These are phyloP conservation scores for Microtus ochrogaster DNA, from an alignment of 2,113 vertebrate species.

Conservation along the genomic window DNA sequence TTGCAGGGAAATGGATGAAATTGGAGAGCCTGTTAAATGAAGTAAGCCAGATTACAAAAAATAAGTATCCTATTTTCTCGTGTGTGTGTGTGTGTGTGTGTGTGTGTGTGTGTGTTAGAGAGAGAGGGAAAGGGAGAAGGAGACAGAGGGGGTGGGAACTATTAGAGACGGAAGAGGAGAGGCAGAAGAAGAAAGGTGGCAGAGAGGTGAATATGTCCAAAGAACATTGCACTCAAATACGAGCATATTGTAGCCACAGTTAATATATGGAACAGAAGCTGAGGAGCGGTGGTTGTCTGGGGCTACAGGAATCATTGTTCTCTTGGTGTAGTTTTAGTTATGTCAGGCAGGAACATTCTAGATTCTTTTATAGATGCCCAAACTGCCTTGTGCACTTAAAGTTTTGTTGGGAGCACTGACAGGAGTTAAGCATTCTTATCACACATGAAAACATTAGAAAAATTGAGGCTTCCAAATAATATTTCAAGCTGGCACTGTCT, in stretches of 20 bases:
- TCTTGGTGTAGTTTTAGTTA: neutral
- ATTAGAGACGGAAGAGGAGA: neutral
- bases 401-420: neutral
- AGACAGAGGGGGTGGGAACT: neutral
- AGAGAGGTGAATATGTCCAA: neutral
- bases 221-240: neutral
- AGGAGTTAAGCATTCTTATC: neutral
- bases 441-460: neutral
- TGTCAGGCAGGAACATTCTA: neutral
- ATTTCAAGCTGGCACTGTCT: neutral
- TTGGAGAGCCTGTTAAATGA: neutral
- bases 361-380: neutral
- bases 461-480: neutral
- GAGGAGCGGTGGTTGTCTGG: neutral
- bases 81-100: neutral
- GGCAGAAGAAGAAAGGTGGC: neutral
- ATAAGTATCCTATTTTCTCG: neutral
- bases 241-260: too few relatives aligned
- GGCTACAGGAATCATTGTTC: neutral
- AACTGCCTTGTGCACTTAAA: neutral
- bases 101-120: neutral
- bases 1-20: neutral
- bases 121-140: neutral
- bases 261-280: too few relatives aligned
- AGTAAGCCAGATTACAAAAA: neutral